These are phyloP conservation scores for Poeciliopsis occidentalis DNA, from an alignment of 2,113 vertebrate species.

Conservation along the genomic window DNA sequence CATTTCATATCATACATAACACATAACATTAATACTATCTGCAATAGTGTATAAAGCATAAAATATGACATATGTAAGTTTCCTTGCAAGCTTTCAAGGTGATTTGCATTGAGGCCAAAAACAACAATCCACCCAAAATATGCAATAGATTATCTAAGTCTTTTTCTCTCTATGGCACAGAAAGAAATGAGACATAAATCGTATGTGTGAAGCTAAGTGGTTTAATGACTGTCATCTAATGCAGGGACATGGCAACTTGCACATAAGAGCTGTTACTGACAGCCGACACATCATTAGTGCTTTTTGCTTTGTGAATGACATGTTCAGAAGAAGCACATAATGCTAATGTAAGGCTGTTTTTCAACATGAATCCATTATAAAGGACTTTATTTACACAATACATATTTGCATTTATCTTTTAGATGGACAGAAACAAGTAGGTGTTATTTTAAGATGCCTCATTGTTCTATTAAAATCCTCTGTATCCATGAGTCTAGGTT, in stretches of 20 bases:
- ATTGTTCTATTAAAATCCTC: conserved; percentile 28
- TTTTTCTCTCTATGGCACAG: neutral
- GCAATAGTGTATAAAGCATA: neutral
- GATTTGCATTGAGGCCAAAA: neutral
- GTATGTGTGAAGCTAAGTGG: neutral
- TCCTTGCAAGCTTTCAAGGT: neutral
- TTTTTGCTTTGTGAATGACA: neutral
- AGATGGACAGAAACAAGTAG: conserved; percentile 8
- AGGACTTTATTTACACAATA: neutral
- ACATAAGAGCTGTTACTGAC: neutral
- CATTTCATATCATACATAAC: neutral
- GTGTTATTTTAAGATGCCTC: conserved; percentile 28
- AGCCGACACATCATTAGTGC: neutral
- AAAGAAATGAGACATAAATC: neutral
- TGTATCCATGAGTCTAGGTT: conserved; percentile 37
- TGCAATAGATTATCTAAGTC: neutral
- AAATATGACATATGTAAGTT: neutral
- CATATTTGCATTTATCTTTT: neutral
- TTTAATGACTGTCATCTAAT: neutral
- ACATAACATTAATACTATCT: neutral
- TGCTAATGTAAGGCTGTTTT: neutral
- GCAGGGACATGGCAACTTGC: neutral
- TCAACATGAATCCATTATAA: neutral
- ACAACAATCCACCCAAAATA: neutral
- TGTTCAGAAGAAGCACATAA: neutral